Conservation (phyloP, 1,140 invertebrate genomes). For the Caenorhabditis briggsae region DNA sequence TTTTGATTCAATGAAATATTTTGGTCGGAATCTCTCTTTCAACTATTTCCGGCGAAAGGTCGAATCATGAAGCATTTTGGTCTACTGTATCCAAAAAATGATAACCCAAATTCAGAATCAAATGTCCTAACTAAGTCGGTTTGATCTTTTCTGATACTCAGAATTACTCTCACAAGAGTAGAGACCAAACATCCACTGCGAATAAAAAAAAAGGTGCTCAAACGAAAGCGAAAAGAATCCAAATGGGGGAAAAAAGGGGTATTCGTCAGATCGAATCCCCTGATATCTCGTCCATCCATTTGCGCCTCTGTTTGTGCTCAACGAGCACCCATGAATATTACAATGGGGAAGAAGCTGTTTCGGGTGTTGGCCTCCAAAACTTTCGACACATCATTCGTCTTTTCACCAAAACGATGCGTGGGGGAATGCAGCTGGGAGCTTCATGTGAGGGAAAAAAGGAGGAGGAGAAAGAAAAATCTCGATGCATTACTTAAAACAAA, state of each 20-base stretch:
- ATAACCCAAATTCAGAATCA: background rate
- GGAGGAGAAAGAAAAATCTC: constrained; percentile 7
- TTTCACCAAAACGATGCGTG: constrained; percentile 51
- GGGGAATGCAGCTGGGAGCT: background rate
- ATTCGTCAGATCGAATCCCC: constrained; percentile 50
- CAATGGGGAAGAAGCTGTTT: constrained; percentile 3
- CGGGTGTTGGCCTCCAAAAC: constrained; percentile 36
- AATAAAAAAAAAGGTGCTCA: constrained; percentile 28
- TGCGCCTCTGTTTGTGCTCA: constrained; percentile 10
- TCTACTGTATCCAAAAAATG: background rate
- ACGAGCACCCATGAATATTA: constrained; percentile 52
- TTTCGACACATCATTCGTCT: constrained; percentile 52
- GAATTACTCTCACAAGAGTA: constrained; percentile 5
- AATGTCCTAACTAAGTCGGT: background rate
- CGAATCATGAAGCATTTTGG: too few relatives aligned
- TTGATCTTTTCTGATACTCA: background rate
- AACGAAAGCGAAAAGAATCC: background rate
- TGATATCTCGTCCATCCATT: constrained; percentile 53
- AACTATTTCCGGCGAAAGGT: too few relatives aligned
- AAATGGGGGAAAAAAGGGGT: constrained; percentile 33
- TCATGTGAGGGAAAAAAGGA: background rate
- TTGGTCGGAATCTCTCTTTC: too few relatives aligned
- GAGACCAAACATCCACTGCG: background rate
- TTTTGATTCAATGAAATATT: too few relatives aligned
- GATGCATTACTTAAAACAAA: constrained; percentile 27